Conservation (phyloP, 2,797 vertebrate genomes). For the Aplochiton taeniatus region DNA sequence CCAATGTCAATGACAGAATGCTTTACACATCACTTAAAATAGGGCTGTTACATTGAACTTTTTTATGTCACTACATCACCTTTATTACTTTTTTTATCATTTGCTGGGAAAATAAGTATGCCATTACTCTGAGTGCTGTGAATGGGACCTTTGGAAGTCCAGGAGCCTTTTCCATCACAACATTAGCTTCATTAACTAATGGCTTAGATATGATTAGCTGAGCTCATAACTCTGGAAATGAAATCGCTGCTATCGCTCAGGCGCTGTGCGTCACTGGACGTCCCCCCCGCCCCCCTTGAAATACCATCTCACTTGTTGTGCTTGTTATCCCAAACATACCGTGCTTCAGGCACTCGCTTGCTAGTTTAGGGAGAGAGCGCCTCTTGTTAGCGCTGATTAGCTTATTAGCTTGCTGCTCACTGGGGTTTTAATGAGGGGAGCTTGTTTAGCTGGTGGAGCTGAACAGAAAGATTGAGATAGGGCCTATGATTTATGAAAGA, state of each 20-base stretch:
- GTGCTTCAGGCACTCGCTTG: neutral
- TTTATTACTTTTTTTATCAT: too few species aligned
- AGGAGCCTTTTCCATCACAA: conserved; percentile 31
- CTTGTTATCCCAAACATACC: neutral
- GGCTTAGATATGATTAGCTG: conserved; percentile 27
- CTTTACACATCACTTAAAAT: too few species aligned
- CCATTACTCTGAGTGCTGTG: neutral
- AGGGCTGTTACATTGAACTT: too few species aligned
- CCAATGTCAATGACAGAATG: too few species aligned
- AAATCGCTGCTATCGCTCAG: neutral
- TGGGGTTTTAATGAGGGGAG: conserved; percentile 9
- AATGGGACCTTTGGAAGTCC: conserved; percentile 18
- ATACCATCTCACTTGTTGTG: neutral
- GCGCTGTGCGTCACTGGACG: neutral
- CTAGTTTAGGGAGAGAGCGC: neutral
- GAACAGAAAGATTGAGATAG: neutral
- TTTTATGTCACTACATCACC: too few species aligned
- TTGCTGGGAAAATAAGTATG: neutral
- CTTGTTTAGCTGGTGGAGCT: conserved; percentile 12
- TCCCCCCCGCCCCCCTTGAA: neutral
- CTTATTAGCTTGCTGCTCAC: neutral
- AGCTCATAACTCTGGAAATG: conserved; percentile 1
- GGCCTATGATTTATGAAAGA: neutral
- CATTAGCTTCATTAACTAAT: conserved; percentile 55
- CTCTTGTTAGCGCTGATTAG: neutral